phyloP scores from a whole-genome alignment of 2,888 invertebrate species.

The Metallyticus violacea region DNA sequence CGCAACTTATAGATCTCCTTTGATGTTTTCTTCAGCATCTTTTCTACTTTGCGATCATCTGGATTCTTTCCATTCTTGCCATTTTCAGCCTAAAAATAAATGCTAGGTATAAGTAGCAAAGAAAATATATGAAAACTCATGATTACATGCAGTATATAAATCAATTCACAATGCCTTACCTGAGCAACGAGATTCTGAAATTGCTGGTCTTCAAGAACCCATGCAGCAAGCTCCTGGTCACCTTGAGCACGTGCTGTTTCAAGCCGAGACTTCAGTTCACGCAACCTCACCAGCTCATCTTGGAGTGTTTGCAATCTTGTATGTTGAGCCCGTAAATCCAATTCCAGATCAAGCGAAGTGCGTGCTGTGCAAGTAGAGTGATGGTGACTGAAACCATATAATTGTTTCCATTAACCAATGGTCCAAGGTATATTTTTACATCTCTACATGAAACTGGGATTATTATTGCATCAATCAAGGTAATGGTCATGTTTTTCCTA shows the following conservation, averaged over 20 bases:
- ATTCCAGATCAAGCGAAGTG: constrained; percentile 87
- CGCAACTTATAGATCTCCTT: constrained; percentile 88
- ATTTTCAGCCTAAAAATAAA: constrained; percentile 49
- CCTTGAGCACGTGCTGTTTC: constrained; percentile 83
- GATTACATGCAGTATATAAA: background rate
- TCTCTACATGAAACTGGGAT: too few relatives aligned
- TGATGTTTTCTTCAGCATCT: constrained; percentile 81
- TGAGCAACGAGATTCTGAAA: constrained; percentile 68
- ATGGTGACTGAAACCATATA: background rate
- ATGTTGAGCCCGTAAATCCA: constrained; percentile 91
- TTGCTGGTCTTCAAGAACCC: constrained; percentile 84
- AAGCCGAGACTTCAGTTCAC: constrained; percentile 71
- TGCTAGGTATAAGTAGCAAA: background rate
- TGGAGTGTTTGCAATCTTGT: constrained; percentile 77
- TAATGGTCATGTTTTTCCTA: too few relatives aligned
- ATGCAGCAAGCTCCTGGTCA: constrained; percentile 77
- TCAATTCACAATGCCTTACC: constrained; percentile 37
- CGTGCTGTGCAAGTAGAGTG: constrained; percentile 55
- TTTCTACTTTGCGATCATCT: constrained; percentile 69
- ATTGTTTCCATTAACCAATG: too few relatives aligned
- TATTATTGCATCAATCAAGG: too few relatives aligned
- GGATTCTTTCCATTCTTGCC: constrained; percentile 54
- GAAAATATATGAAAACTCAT: background rate
- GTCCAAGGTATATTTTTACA: too few relatives aligned
- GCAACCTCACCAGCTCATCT: constrained; percentile 77